These are phyloP conservation scores for Drosophila ficusphila DNA, from an alignment of 1,140 invertebrate species.

Conservation along the genomic window DNA sequence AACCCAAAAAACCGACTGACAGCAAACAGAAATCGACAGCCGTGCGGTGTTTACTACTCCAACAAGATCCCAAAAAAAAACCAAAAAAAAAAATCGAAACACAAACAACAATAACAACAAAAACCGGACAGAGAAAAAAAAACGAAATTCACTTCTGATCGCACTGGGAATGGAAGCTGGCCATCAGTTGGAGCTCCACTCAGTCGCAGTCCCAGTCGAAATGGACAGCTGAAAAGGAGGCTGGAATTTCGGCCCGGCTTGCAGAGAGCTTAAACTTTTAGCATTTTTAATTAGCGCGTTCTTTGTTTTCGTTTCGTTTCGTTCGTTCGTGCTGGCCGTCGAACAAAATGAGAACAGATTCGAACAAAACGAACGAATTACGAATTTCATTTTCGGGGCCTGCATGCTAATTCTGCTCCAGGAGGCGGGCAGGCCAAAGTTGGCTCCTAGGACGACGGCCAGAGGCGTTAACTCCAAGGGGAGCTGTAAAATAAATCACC, in stretches of 20 bases:
- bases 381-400: constrained; percentile 31
- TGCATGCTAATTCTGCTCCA: constrained; percentile 44
- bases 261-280: constrained; percentile 73
- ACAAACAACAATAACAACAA: constrained; percentile 39
- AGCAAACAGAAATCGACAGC: constrained; percentile 78
- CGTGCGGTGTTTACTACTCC: constrained; percentile 72
- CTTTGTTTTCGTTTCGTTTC: constrained; percentile 82
- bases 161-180: constrained; percentile 63
- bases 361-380: constrained; percentile 53
- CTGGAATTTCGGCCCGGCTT: constrained; percentile 65
- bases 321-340: constrained; percentile 58
- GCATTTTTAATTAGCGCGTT: constrained; percentile 82
- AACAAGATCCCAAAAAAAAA: constrained; percentile 59
- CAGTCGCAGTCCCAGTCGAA: constrained; percentile 48
- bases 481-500: constrained; percentile 4
- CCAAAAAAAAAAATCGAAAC: constrained; percentile 27
- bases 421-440: neutral
- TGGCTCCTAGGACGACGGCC: constrained; percentile 3
- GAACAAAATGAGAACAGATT: constrained; percentile 50
- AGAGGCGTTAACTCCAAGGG: constrained; percentile 14
- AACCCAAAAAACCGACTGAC: constrained; percentile 51
- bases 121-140: constrained; percentile 25
- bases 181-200: constrained; percentile 45
- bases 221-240: constrained; percentile 81
- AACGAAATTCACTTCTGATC: constrained; percentile 51